Evolutionary conservation across 2,888 invertebrate genomes (phyloP).

Genomic region (Sphaerophoria rueppellii): DNA sequence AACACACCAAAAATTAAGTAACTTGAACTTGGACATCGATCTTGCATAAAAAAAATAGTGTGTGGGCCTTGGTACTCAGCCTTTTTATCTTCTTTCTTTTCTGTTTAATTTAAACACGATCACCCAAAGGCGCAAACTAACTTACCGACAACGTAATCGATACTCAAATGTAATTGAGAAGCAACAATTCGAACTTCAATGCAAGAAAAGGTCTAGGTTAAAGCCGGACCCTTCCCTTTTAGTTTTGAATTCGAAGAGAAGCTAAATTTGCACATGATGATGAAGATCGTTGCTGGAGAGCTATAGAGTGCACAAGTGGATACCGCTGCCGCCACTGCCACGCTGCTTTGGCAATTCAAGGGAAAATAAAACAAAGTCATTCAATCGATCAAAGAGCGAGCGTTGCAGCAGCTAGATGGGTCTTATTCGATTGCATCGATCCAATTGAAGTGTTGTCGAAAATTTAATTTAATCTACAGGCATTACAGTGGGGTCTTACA

Average conservation of each 20-base stretch:
- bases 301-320: background rate
- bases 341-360: background rate
- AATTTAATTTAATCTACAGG: slow-evolving; percentile 24
- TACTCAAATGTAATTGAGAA: slow-evolving; percentile 50
- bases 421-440: slow-evolving; percentile 50
- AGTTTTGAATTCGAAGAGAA: background rate
- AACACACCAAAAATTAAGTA: no score
- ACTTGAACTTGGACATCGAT: no score
- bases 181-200: slow-evolving; percentile 16
- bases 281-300: no score
- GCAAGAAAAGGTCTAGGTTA: slow-evolving; percentile 30
- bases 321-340: background rate
- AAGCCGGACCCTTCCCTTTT: background rate
- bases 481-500: slow-evolving; percentile 4
- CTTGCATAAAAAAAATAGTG: no score
- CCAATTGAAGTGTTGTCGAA: slow-evolving; percentile 51
- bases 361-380: slow-evolving; percentile 60
- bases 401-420: slow-evolving; percentile 25
- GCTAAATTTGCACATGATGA: slow-evolving; percentile 11
- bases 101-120: slow-evolving; percentile 56
- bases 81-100: no score
- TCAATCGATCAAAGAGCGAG: slow-evolving; percentile 66
- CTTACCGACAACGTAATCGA: slow-evolving; percentile 58
- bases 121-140: slow-evolving; percentile 48
- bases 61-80: no score